Conservation (phyloP, 2,113 vertebrate genomes). For the Canis aureus region DNA sequence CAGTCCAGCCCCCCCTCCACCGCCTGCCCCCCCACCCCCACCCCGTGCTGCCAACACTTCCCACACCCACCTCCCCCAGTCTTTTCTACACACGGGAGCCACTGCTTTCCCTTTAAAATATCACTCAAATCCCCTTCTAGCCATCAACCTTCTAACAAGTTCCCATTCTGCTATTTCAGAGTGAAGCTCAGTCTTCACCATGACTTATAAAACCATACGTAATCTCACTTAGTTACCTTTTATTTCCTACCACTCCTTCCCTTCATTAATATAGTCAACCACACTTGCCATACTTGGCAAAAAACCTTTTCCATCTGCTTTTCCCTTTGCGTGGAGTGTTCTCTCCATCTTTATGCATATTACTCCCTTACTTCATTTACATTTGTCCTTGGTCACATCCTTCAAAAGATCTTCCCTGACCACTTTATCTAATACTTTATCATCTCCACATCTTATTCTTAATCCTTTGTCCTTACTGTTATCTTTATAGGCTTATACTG, state of each 20-base stretch:
- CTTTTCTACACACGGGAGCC: neutral
- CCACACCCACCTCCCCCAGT: accelerated
- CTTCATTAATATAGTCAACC: neutral
- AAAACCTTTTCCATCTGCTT: neutral
- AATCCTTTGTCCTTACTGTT: neutral
- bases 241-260: neutral
- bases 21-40: neutral
- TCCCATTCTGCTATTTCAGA: neutral
- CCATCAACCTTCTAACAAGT: accelerated
- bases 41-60: accelerated
- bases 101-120: neutral
- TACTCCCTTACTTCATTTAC: neutral
- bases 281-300: neutral
- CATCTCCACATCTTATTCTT: neutral
- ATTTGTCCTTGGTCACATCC: neutral
- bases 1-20: accelerated
- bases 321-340: neutral
- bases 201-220: neutral
- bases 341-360: neutral
- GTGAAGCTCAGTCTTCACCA: neutral
- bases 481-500: neutral
- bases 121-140: neutral
- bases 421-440: neutral
- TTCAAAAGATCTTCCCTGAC: neutral
- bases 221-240: neutral